Base-by-base conservation (phyloP, 1,140 invertebrate species). In the Sweltsa coloradensis region DNA sequence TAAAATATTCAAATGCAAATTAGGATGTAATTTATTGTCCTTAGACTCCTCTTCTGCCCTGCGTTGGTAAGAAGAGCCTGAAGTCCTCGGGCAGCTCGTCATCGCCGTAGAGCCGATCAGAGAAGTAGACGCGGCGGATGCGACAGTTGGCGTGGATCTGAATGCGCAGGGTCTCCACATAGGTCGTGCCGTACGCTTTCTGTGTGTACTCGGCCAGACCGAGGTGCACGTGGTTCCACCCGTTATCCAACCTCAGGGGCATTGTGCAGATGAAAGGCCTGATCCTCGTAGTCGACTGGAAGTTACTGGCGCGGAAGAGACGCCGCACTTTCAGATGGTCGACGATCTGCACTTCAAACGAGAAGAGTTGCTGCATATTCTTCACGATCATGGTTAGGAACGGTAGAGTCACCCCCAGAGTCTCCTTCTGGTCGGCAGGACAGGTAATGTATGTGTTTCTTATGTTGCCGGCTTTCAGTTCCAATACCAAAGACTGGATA, bases 321-420 rank as follows among this genome's bases (percentile, higher is more conserved):
- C 95, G 70, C 49, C 92, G 73, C 5, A 97, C 89, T 72, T 96
- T 94, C 69, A 97, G 97, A 62, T 99, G 94, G 70, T 99, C 95
- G 23, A 98, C 73, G 50, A 97, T 84, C 80, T 97, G 93, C 40
- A 99, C 93, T 86, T 99, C 96, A 71, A 99, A 99, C 13, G 95
- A 98, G 60, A 99, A 99, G 69, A 98, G 99, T 64, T 98, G 98
- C 62, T 99, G 98, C 58, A 99, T 71, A 72, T 99, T 99, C 68
- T 99, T 99, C 5, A 99, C 95, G 51, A 99, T 97, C 92, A 99
- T 97, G 37, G 99, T 94, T 53, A 99, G 71, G 69, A 93, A 99
- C 3, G 96, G 95, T 40, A 99, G 70, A 67, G 98, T 99, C 45
- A 99, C 99, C 18, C 96, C 96, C 18, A 99, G 74, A 3, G 93